Evolutionary conservation across 1,140 invertebrate species (phyloP).

Genomic region (Leucophenga varia): DNA sequence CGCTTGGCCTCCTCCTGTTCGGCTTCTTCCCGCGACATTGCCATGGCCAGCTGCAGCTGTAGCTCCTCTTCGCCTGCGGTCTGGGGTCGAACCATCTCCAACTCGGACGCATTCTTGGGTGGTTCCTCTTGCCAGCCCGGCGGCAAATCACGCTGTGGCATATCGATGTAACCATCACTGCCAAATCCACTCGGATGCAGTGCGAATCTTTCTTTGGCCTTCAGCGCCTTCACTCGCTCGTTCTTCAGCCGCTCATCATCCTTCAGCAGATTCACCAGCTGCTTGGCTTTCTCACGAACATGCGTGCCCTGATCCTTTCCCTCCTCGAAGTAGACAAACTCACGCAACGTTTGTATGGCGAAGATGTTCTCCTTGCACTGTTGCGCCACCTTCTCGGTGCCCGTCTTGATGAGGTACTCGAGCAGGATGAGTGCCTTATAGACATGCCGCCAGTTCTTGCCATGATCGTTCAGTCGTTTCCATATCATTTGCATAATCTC

Average conservation of each 20-base stretch:
- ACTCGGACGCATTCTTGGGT: constrained; percentile 62
- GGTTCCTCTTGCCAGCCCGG: constrained; percentile 20
- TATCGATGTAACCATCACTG: constrained; percentile 68
- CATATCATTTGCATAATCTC: constrained; percentile 99
- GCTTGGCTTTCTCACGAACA: constrained; percentile 96
- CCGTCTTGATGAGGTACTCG: constrained; percentile 96
- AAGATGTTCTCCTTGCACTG: constrained; percentile 99
- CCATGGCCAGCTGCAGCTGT: constrained; percentile 92
- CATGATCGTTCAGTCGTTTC: constrained; percentile 96
- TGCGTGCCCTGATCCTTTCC: constrained; percentile 92
- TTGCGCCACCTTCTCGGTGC: constrained; percentile 92
- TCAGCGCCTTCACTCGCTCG: constrained; percentile 89
- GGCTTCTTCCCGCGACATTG: constrained; percentile 96
- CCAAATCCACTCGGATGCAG: constrained; percentile 78
- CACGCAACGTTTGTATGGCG: constrained; percentile 95
- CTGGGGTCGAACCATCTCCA: constrained; percentile 88
- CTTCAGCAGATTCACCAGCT: constrained; percentile 88
- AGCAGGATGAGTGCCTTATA: constrained; percentile 91
- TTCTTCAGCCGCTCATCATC: constrained; percentile 94
- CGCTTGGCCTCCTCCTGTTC: constrained; percentile 90
- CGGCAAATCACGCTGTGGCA: constrained; percentile 43
- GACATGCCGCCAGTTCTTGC: constrained; percentile 99
- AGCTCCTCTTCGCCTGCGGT: constrained; percentile 95
- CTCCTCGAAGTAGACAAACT: constrained; percentile 97
- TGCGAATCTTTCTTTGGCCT: constrained; percentile 92